These are phyloP conservation scores for Latrodectus geometricus DNA, from an alignment of 1,140 invertebrate species.

Conservation along the genomic window DNA sequence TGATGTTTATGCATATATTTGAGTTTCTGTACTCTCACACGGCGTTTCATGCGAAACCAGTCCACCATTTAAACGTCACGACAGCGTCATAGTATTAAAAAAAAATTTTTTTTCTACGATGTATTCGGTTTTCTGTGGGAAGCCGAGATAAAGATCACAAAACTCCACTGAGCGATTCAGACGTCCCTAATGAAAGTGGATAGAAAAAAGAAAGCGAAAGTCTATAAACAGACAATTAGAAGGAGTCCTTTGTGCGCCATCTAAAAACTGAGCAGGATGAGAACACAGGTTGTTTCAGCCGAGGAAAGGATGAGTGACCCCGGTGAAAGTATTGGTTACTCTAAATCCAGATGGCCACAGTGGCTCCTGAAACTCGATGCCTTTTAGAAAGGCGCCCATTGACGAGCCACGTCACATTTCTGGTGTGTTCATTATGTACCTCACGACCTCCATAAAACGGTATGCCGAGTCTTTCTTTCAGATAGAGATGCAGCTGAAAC, in stretches of 20 bases:
- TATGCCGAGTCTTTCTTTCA: neutral
- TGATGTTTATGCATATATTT: no score
- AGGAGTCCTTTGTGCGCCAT: neutral
- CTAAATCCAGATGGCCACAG: conserved; percentile 20
- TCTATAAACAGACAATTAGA: conserved; percentile 1
- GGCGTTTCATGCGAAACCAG: no score
- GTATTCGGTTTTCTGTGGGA: conserved; percentile 16
- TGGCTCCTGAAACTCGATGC: conserved; percentile 23
- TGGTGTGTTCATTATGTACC: conserved; percentile 15
- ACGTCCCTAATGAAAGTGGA: neutral
- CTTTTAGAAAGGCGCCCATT: conserved; percentile 2
- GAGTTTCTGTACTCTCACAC: no score
- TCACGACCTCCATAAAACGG: conserved; percentile 13
- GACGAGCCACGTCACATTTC: conserved; percentile 27
- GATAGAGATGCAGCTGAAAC: conserved; percentile 38
- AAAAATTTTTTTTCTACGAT: neutral
- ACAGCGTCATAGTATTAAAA: conserved; percentile 1
- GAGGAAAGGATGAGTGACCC: conserved; percentile 40
- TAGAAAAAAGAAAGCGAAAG: neutral
- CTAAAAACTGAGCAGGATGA: neutral
- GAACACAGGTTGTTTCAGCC: conserved; percentile 38
- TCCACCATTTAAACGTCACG: conserved; percentile 4
- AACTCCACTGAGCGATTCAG: neutral
- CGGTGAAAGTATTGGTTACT: conserved; percentile 43
- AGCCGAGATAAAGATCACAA: conserved; percentile 43